Conservation (phyloP, 1,140 invertebrate species). For the Micrasema minimum region DNA sequence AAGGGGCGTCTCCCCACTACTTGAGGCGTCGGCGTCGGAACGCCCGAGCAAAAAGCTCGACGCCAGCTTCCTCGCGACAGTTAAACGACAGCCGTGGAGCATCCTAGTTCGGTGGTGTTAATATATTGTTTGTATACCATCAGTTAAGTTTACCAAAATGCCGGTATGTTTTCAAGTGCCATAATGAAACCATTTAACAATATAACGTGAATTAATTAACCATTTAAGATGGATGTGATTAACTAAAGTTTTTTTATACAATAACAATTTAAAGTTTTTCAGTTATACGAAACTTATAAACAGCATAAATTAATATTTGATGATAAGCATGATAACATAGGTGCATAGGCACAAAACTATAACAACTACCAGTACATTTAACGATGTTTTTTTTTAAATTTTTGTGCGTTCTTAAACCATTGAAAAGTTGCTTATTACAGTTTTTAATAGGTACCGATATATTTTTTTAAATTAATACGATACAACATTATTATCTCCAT, state of each 20-base stretch:
- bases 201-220: neutral
- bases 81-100: slow-evolving; percentile 41
- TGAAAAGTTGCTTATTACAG: too few relatives aligned
- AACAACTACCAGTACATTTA: too few relatives aligned
- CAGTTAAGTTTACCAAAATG: slow-evolving; percentile 41
- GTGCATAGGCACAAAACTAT: too few relatives aligned
- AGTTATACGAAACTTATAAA: too few relatives aligned
- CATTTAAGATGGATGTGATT: neutral
- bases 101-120: slow-evolving; percentile 38
- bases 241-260: neutral
- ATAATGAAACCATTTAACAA: slow-evolving; percentile 1
- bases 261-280: too few relatives aligned
- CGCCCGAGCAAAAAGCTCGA: slow-evolving; percentile 49
- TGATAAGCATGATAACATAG: too few relatives aligned
- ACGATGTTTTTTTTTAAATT: too few relatives aligned
- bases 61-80: slow-evolving; percentile 48
- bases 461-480: too few relatives aligned
- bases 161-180: slow-evolving; percentile 47
- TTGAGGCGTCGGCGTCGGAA: slow-evolving; percentile 32
- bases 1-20: slow-evolving; percentile 25
- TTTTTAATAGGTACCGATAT: too few relatives aligned
- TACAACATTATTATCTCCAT: too few relatives aligned
- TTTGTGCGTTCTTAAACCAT: too few relatives aligned
- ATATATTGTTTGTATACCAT: slow-evolving; percentile 24
- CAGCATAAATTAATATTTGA: too few relatives aligned